phyloP scores from a whole-genome alignment of 2,797 vertebrate genomes.

The Ibycter americanus region DNA sequence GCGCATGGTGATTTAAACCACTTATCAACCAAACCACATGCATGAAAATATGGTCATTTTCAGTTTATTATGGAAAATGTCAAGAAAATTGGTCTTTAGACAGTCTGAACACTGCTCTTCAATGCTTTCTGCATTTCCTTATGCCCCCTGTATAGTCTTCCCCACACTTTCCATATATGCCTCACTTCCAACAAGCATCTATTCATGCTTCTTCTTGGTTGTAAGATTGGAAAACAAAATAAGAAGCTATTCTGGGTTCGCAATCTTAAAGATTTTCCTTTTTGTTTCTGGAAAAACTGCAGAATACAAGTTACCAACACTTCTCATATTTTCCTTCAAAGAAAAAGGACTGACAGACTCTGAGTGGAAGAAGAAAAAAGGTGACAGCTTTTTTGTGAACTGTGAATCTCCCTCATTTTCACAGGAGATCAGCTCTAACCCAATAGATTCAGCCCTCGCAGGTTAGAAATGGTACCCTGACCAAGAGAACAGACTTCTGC shows the following conservation, averaged over 20 bases:
- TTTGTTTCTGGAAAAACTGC: neutral
- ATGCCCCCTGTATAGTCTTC: too few species aligned
- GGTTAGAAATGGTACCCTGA: neutral
- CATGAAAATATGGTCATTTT: neutral
- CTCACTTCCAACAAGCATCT: neutral
- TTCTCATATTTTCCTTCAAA: neutral
- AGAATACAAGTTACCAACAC: neutral
- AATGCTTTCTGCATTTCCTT: neutral
- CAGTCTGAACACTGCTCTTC: neutral
- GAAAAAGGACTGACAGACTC: neutral
- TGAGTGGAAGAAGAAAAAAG: neutral
- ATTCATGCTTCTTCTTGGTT: neutral
- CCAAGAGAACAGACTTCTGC: neutral
- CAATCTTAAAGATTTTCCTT: neutral
- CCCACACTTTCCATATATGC: neutral
- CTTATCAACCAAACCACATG: neutral
- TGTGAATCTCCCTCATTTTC: neutral
- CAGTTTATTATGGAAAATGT: neutral
- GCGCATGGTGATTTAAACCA: neutral
- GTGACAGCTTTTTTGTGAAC: neutral
- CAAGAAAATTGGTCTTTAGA: neutral
- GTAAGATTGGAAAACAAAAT: neutral
- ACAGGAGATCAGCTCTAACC: neutral
- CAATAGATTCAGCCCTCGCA: neutral
- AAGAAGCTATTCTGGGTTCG: neutral